Base-by-base conservation (phyloP, 2,113 vertebrate genomes). In the Oostethus manadensis region DNA sequence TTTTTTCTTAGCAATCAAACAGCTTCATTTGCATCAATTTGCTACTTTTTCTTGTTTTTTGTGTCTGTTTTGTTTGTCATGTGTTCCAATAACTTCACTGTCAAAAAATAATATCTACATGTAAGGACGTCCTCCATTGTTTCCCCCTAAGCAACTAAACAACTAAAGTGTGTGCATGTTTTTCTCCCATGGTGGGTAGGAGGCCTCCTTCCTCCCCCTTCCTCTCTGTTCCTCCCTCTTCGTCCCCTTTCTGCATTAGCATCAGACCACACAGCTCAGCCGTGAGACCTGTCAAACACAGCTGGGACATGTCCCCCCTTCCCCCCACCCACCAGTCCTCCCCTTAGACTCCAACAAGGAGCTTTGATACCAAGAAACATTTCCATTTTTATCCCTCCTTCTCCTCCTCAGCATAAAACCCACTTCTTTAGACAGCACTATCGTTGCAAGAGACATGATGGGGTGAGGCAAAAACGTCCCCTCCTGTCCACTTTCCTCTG, bases 181-280 rank as follows among this genome's bases (percentile, higher is more conserved):
- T 20, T 48, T 10, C 17, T 20, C 14, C 38, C 10, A 70, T 56
- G 51, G 23, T 74, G 70, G 75, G 77, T 76, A 70, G 70, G 63
- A 51, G 44, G 61, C 66, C 69, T 66, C 60, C 63, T 43, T 6
- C n/a, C 58, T 46, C 68, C 62, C 44, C 35, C 8, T n/a, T 2
- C 0, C 48, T 40, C 7, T 33, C 29, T 33, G 4, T 33, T 33
- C 29, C 29, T 18, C 46, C 45, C 29, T 6, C 3, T n/a, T 5
- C 18, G 21, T 62, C 14, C 58, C 69, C 69, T 54, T 73, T 72
- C 59, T 69, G 72, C 66, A 56, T 0, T 16, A 84, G 71, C 78
- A 79, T 82, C 78, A 80, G 84, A 88, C 83, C 86, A 88, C 86
- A 85, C 86, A 80, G 74, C 81, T 79, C 84, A 81, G 83, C 83